Percentiles rank a stretch among this genome's conserved stretches.
phyloP scores from a whole-genome alignment of 2,888 invertebrate genomes.

The Tineola bisselliella region DNA sequence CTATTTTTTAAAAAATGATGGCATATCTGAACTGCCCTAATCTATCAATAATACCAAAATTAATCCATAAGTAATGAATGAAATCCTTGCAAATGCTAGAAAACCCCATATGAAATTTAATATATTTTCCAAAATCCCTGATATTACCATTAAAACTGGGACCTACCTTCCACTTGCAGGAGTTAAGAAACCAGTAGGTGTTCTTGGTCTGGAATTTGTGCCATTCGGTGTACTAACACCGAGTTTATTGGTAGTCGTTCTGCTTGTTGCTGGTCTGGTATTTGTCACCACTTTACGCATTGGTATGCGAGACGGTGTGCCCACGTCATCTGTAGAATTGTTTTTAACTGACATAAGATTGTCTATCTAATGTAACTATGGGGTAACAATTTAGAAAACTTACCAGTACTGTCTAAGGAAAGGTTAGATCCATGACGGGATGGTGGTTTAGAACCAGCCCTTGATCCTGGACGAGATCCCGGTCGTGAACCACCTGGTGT shows the following conservation, averaged over 20 bases:
- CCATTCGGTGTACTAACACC: constrained; percentile 70
- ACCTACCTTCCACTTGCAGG: constrained; percentile 80
- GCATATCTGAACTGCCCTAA: neutral
- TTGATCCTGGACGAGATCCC: constrained; percentile 84
- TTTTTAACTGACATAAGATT: neutral
- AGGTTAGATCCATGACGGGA: constrained; percentile 93
- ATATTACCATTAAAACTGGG: neutral
- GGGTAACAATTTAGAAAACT: too few relatives aligned
- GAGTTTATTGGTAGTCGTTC: constrained; percentile 70
- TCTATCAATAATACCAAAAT: neutral
- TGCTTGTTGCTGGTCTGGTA: constrained; percentile 64
- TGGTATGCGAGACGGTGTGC: constrained; percentile 84
- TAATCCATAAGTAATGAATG: neutral
- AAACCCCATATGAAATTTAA: neutral
- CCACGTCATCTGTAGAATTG: constrained; percentile 70
- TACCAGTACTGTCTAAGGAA: constrained; percentile 89
- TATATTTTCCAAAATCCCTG: neutral
- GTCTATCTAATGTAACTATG: neutral
- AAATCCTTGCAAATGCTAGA: neutral
- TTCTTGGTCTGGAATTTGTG: constrained; percentile 71
- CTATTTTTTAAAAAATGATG: too few relatives aligned
- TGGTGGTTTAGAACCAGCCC: constrained; percentile 90
- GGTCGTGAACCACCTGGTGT: constrained; percentile 87
- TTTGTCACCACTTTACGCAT: constrained; percentile 73
- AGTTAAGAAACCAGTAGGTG: constrained; percentile 81